Evolutionary conservation across 2,797 vertebrate species (phyloP), one percentile per base, ranked within the genome.

Genomic region (Chaenodraco wilsoni): DNA sequence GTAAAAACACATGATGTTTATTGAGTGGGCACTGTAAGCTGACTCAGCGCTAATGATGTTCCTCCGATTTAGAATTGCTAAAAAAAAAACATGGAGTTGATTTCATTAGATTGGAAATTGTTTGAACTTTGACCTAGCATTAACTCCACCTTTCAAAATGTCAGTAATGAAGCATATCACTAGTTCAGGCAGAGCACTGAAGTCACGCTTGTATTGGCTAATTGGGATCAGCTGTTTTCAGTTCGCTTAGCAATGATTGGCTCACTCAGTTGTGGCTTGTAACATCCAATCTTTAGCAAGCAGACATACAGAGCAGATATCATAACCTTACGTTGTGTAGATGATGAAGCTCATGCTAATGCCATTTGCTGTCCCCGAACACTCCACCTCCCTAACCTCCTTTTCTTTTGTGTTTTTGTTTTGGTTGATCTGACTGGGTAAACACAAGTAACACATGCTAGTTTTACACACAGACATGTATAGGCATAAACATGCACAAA

Each of bases 391-490:
- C 11, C 31, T 11, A 49, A 9, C 45, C 15, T 21, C 41, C 10
- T 49, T 14, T 44, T 9, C 21, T 46, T 6, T 19, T 5, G 27
- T 48, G 33, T 37, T 33, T 48, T 17, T 5, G 3, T 6, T 37
- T 7, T 19, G 33, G 27, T 62, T 49, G 60, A 37, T 49, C 14
- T 33, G 37, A 27, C 9, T 46, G 5, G 51, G 44, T 61, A 62
- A 17, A 5, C 14, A 70, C 50, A 73, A 21, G 9, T 54, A 62
- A 54, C 41, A 68, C 65, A 65, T 50, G 45, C 54, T 59, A 72
- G 61, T 12, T 15, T 40, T 33, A 44, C 55, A 57, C 56, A 72
- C 3, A 62, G 27, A 72, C 69, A 75, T 49, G 72, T 41, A 74
- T 48, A 59, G 1, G 19, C 9, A 65, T 13, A 63, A 50, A 79